Evolutionary conservation across 64 coral and sea anemone genomes (phyloP).

Genomic region (Montipora cactus): DNA sequence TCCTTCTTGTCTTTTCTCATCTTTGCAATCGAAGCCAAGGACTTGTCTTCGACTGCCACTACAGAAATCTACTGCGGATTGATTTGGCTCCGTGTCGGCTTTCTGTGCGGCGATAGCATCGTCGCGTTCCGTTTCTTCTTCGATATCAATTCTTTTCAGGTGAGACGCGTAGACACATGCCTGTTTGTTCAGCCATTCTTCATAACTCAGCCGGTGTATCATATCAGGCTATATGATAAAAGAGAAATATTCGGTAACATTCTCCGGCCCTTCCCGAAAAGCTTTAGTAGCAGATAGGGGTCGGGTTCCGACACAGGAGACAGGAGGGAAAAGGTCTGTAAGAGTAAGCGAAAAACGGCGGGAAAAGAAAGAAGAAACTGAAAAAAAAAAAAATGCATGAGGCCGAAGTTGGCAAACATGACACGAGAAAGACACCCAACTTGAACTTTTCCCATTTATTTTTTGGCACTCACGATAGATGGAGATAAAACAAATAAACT

Average conservation of each 20-base stretch:
- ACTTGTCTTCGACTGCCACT: background rate
- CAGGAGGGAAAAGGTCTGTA: too few species aligned
- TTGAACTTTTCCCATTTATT: too few species aligned
- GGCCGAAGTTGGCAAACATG: too few species aligned
- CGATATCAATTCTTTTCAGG: background rate
- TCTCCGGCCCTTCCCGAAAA: background rate
- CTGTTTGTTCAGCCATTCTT: background rate
- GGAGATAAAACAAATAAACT: too few species aligned
- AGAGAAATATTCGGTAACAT: background rate
- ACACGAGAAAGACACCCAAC: too few species aligned
- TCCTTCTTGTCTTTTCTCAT: background rate
- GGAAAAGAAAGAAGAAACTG: too few species aligned
- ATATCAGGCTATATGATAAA: background rate
- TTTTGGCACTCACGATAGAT: too few species aligned
- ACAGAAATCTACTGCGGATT: background rate
- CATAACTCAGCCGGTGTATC: background rate
- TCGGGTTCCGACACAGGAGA: too few species aligned
- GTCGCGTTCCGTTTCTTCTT: background rate
- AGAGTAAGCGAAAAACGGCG: too few species aligned
- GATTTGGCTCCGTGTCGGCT: background rate
- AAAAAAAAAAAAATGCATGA: too few species aligned
- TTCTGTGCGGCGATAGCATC: background rate
- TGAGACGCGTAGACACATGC: too few species aligned
- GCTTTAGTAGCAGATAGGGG: too few species aligned
- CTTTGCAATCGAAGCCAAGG: background rate